phyloP scores from a whole-genome alignment of 2,888 invertebrate genomes.

The Campaea margaritaria region DNA sequence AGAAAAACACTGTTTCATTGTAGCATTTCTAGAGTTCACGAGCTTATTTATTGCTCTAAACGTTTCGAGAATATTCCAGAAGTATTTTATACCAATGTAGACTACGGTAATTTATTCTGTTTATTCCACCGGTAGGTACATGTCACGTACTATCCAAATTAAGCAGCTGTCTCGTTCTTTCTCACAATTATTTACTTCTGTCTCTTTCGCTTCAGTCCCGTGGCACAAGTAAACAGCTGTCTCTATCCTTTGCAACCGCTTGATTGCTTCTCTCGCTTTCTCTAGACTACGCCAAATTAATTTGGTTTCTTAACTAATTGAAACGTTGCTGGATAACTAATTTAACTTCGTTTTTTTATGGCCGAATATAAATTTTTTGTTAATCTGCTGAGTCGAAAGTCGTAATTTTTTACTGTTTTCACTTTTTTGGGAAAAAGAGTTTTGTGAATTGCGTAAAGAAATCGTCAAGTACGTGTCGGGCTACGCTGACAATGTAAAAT shows the following conservation, averaged over 20 bases:
- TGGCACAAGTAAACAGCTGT: slow-evolving; percentile 1
- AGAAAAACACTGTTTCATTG: neutral
- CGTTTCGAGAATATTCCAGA: slow-evolving; percentile 8
- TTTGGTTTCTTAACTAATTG: slow-evolving; percentile 21
- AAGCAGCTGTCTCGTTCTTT: slow-evolving; percentile 13
- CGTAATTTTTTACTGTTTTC: too few species aligned
- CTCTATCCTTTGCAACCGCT: slow-evolving; percentile 3
- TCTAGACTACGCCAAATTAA: slow-evolving; percentile 19
- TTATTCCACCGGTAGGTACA: slow-evolving; percentile 9
- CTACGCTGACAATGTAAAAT: too few species aligned
- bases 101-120: slow-evolving; percentile 15
- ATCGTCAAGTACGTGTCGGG: too few species aligned
- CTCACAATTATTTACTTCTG: neutral
- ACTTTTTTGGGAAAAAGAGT: too few species aligned
- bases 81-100: neutral
- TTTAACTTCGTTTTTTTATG: slow-evolving; percentile 18
- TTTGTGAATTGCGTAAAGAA: too few species aligned
- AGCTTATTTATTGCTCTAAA: slow-evolving; percentile 1
- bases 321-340: slow-evolving; percentile 18
- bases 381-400: slow-evolving; percentile 4
- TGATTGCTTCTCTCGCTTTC: slow-evolving; percentile 3
- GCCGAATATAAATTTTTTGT: slow-evolving; percentile 11
- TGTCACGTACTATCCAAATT: slow-evolving; percentile 26
- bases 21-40: neutral
- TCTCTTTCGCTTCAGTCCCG: slow-evolving; percentile 5